Evolutionary conservation across 2,113 vertebrate genomes (phyloP).

Genomic region (Rhinoptilus africanus): DNA sequence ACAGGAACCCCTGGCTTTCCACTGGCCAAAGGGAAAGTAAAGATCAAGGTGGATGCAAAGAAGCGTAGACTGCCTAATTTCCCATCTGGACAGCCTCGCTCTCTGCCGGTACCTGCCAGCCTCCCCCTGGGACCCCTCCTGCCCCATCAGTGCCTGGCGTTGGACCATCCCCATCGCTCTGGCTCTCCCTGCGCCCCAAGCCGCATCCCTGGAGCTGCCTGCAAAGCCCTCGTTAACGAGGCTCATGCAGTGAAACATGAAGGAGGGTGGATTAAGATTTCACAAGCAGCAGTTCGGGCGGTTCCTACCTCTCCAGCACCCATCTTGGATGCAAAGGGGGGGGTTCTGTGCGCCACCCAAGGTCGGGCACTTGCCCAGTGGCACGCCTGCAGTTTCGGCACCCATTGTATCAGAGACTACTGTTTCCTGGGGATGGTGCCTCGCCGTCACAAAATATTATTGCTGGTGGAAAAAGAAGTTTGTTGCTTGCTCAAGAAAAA

Average conservation of each 20-base stretch:
- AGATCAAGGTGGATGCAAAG: not conserved
- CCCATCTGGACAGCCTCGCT: rapidly evolving
- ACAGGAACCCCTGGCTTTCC: not conserved
- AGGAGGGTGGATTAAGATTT: not conserved
- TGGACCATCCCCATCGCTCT: rapidly evolving
- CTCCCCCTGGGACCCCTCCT: not conserved
- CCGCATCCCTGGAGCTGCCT: not conserved
- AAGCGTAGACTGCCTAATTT: not conserved
- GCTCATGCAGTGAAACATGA: not conserved
- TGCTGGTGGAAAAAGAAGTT: conserved; percentile 2
- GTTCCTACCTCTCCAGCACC: not conserved
- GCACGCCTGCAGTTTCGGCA: not conserved
- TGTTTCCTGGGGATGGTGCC: not conserved
- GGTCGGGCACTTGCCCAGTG: not conserved
- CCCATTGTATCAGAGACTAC: not conserved
- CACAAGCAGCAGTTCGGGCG: not conserved
- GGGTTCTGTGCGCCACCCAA: rapidly evolving
- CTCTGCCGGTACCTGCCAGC: not conserved
- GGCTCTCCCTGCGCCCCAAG: not conserved
- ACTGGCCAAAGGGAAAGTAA: not conserved
- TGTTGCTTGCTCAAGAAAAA: conserved; percentile 33
- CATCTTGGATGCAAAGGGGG: not conserved
- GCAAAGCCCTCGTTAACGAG: not conserved
- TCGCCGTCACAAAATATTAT: not conserved
- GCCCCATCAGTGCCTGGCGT: rapidly evolving